Conservation (phyloP, 2,797 vertebrate genomes). For the Chaenodraco wilsoni region DNA sequence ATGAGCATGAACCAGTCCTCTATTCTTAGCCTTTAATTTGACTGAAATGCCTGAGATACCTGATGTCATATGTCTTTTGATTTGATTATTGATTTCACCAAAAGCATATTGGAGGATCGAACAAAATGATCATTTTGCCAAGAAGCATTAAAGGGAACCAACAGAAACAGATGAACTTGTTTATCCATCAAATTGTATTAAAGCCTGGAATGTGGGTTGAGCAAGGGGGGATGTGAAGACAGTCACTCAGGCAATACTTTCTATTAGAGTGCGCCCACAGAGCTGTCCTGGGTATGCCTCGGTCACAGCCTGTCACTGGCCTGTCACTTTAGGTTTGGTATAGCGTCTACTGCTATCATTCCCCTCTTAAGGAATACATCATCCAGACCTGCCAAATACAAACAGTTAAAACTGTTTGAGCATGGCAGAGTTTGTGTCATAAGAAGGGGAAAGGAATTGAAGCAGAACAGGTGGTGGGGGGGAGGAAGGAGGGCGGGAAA, state of each 20-base stretch:
- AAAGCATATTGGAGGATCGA: conserved; percentile 21
- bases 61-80: conserved; percentile 29
- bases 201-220: conserved; percentile 51
- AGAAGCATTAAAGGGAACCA: conserved; percentile 19
- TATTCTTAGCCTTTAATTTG: conserved; percentile 33
- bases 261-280: conserved; percentile 48
- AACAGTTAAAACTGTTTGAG: conserved; percentile 47
- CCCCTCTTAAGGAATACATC: conserved; percentile 20
- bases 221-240: conserved; percentile 24
- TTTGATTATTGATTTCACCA: conserved; percentile 29
- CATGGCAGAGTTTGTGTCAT: conserved; percentile 50
- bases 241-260: conserved; percentile 52
- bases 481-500: conserved; percentile 32
- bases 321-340: conserved; percentile 19
- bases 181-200: conserved; percentile 57
- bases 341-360: background rate
- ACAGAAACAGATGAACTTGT: conserved; percentile 30
- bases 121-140: conserved; percentile 5
- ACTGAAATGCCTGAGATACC: conserved; percentile 3
- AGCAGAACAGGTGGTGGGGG: conserved; percentile 72
- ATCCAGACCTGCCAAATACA: conserved; percentile 36
- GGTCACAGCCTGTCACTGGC: conserved; percentile 25
- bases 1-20: conserved; percentile 42
- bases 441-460: conserved; percentile 47
- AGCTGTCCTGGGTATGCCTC: conserved; percentile 42